Evolutionary conservation across 35 echinoderm and acorn worm genomes (phyloP).

Genomic region (Strongylocentrotus purpuratus): DNA sequence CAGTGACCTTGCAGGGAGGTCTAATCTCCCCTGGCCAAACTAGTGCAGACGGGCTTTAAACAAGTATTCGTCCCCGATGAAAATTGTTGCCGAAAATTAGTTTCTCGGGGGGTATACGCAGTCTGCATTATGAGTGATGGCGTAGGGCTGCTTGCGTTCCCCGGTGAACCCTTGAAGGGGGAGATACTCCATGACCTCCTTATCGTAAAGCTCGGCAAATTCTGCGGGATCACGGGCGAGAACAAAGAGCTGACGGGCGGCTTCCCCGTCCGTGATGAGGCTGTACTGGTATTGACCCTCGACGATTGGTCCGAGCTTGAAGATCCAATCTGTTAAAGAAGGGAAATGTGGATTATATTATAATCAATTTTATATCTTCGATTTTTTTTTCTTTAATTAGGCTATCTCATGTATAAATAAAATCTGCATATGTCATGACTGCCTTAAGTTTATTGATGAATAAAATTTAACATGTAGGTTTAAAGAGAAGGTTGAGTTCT

Average conservation of each 20-base stretch:
- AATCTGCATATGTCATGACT: too few relatives aligned
- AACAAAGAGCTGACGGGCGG: slow-evolving; percentile 69
- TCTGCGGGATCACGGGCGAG: slow-evolving; percentile 57
- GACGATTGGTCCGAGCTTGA: slow-evolving; percentile 72
- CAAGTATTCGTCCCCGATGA: too few relatives aligned
- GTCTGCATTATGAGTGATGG: not conserved
- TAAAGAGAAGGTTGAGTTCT: too few relatives aligned
- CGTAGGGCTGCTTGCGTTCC: not conserved
- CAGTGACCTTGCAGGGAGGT: too few relatives aligned
- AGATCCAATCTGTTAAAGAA: slow-evolving; percentile 72
- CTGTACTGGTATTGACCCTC: slow-evolving; percentile 75
- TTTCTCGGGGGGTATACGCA: slow-evolving; percentile 35
- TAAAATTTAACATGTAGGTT: too few relatives aligned
- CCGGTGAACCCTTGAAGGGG: slow-evolving; percentile 26
- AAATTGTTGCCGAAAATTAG: not conserved
- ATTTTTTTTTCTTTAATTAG: too few relatives aligned
- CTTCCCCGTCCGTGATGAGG: slow-evolving; percentile 69
- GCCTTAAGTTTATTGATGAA: too few relatives aligned
- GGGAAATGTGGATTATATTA: too few relatives aligned
- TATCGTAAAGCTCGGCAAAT: slow-evolving; percentile 65
- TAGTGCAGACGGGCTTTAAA: too few relatives aligned
- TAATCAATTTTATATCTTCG: too few relatives aligned
- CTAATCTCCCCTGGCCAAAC: too few relatives aligned
- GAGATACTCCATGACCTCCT: slow-evolving; percentile 54
- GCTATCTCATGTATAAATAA: too few relatives aligned